Evolutionary conservation across 2,888 invertebrate genomes (phyloP).

Genomic region (Cephonodes hylas): DNA sequence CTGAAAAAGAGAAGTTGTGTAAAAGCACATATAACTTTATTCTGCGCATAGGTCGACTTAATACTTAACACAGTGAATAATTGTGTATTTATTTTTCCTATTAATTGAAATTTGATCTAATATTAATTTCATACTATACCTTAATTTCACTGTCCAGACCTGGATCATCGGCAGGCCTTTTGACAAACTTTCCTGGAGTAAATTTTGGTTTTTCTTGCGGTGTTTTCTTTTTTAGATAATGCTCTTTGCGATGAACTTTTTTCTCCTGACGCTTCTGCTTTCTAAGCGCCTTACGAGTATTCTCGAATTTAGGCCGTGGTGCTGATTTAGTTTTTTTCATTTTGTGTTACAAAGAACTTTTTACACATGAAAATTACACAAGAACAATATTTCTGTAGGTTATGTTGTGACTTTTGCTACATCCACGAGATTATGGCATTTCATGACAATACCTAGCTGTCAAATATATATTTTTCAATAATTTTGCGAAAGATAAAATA

Average conservation of each 20-base stretch:
- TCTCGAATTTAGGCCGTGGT: conserved; percentile 47
- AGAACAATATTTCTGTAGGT: background rate
- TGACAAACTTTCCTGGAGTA: conserved; percentile 63
- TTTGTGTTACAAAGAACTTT: conserved; percentile 18
- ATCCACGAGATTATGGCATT: background rate
- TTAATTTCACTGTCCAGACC: conserved; percentile 35
- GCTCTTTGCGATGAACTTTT: conserved; percentile 78
- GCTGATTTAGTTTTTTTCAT: conserved; percentile 56
- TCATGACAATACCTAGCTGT: background rate
- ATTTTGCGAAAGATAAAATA: no score
- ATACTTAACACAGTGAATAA: no score
- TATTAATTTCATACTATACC: no score
- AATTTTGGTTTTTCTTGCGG: conserved; percentile 32
- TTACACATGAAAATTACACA: background rate
- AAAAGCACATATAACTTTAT: no score
- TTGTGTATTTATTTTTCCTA: no score
- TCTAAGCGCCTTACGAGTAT: conserved; percentile 85
- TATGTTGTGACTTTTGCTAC: conserved; percentile 8
- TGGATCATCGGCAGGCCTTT: conserved; percentile 46
- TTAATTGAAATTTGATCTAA: no score
- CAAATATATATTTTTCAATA: background rate
- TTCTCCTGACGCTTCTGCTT: conserved; percentile 87
- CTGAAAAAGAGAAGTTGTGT: no score
- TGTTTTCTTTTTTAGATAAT: conserved; percentile 63
- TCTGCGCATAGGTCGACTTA: no score